Conservation (phyloP, 1,140 invertebrate genomes). For the Uloborus diversus region DNA sequence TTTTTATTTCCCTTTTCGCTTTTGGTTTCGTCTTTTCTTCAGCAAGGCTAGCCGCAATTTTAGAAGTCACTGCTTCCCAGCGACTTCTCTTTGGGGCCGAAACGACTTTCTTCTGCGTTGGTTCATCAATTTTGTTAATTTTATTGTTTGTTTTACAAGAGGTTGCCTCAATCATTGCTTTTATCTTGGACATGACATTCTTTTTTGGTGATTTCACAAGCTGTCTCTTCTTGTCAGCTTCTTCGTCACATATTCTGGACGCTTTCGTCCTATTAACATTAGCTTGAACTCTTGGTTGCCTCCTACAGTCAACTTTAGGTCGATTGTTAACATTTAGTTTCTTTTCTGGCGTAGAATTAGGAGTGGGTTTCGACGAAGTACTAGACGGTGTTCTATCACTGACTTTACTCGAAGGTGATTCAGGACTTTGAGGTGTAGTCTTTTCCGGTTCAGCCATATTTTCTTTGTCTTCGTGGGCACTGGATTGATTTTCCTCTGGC, state of each 20-base stretch:
- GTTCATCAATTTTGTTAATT: not conserved
- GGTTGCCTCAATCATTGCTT: slow-evolving; percentile 58
- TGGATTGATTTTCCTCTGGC: slow-evolving; percentile 15
- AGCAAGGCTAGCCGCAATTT: slow-evolving; percentile 61
- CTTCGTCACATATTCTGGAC: slow-evolving; percentile 6
- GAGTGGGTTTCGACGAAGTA: not conserved
- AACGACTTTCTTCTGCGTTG: not conserved
- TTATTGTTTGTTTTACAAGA: slow-evolving; percentile 17
- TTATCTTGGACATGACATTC: slow-evolving; percentile 59
- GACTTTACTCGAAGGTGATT: not conserved
- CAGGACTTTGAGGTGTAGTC: not conserved
- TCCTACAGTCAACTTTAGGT: not conserved
- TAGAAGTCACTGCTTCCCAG: slow-evolving; percentile 66
- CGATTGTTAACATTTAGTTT: not conserved
- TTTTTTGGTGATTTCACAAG: slow-evolving; percentile 48
- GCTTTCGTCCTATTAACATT: not conserved
- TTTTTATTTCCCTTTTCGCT: slow-evolving; percentile 64
- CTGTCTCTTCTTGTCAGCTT: slow-evolving; percentile 3
- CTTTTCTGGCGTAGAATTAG: slow-evolving; percentile 7
- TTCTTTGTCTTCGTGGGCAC: not conserved
- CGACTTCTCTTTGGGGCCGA: slow-evolving; percentile 63
- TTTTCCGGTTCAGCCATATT: not conserved
- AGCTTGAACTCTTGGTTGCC: not conserved
- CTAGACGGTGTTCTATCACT: not conserved
- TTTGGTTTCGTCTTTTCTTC: slow-evolving; percentile 63